Evolutionary conservation across 1,140 invertebrate genomes (phyloP), one percentile per base, ranked within the genome.

Genomic region (Apis dorsata): DNA sequence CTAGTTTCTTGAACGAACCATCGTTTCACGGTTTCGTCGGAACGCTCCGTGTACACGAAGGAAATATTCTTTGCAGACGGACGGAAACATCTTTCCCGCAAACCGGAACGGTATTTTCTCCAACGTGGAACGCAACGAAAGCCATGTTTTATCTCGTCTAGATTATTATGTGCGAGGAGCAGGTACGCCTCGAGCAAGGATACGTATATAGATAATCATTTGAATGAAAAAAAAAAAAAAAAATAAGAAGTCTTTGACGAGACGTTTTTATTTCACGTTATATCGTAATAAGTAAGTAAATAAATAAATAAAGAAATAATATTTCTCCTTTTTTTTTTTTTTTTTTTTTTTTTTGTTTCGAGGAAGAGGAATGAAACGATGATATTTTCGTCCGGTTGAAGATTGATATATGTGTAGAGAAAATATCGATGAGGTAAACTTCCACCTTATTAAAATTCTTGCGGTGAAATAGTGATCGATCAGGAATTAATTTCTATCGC

Each of bases 131-230:
- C 44, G 24, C 49, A 68, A 76, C n/a, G 66, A 76, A 68, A 76
- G 28, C 55, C 24, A 17, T 51, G 55, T 60, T 76, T 60, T 59
- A n/a, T 44, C 44, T 55, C 24, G 55, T 21, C 13, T 19, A 60
- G 62, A 76, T 82, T 82, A 77, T 82, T 77, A 77, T 44, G 34
- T 44, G 34, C 65, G 63, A 82, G 10, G 57, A 44, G 62, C 72
- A 55, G 51, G 59, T 21, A 17, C 21, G 59, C 51, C 69, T 15
- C 21, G 19, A 57, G 49, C 60, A n/a, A 49, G 34, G 34, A 44
- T 44, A 44, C 34, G n/a, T 11, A 60, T 59, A 24, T 53, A 19
- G n/a, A 53, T 28, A 53, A 68, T 62, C 15, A 51, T 59, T 76
- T 15, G 59, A 57, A 68, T 21, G 55, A 51, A 19, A 70, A 62